phyloP scores from a whole-genome alignment of 2,113 vertebrate species.

The Grammomys surdaster region DNA sequence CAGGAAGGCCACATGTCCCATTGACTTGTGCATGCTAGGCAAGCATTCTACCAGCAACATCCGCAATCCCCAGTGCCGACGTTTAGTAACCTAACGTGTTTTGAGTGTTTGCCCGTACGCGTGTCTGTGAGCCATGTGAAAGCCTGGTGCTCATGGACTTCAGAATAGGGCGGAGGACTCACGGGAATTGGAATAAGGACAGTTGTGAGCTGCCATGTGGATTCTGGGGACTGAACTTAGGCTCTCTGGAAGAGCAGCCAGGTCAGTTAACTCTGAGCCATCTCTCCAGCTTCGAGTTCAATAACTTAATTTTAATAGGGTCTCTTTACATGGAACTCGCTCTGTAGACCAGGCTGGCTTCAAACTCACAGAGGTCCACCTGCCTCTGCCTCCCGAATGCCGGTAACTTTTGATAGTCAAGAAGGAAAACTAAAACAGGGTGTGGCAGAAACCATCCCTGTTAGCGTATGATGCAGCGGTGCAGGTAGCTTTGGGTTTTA shows the following conservation, averaged over 20 bases:
- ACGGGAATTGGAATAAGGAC: neutral
- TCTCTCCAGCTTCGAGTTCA: neutral
- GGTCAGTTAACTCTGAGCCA: neutral
- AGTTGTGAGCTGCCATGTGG: neutral
- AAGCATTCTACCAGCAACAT: neutral
- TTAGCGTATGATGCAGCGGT: rapidly evolving
- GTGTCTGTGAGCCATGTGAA: neutral
- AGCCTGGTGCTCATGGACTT: neutral
- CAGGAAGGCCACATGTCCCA: no score
- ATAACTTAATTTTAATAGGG: neutral
- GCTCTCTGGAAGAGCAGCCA: neutral
- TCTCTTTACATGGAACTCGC: neutral
- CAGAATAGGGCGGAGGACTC: neutral
- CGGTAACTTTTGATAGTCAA: neutral
- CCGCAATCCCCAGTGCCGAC: neutral
- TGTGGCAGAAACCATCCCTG: neutral
- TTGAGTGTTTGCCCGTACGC: neutral
- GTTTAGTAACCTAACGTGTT: neutral
- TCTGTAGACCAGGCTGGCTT: neutral
- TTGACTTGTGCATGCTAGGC: neutral
- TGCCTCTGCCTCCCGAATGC: neutral
- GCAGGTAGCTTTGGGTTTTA: rapidly evolving
- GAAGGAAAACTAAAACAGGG: neutral
- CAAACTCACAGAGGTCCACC: neutral
- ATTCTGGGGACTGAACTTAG: neutral